Percentiles rank a stretch among this genome's conserved stretches.
These are phyloP conservation scores for Eospalax fontanierii DNA, from an alignment of 2,797 vertebrate genomes.

Conservation along the genomic window DNA sequence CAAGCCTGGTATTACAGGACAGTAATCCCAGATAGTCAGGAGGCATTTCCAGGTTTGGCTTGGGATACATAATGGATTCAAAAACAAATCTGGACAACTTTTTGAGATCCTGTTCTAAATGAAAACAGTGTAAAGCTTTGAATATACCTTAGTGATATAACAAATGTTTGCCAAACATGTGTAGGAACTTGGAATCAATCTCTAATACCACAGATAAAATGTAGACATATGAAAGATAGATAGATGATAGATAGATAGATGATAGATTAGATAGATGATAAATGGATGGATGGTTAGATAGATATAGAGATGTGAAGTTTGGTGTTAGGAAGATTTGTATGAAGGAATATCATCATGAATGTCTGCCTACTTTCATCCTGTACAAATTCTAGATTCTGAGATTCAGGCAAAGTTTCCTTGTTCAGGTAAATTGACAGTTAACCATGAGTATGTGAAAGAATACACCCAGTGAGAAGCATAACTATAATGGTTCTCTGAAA, in stretches of 20 bases:
- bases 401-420: slow-evolving; percentile 4
- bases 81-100: not conserved
- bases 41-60: not conserved
- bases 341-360: not conserved
- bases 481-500: not conserved
- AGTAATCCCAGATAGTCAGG: not conserved
- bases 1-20: not conserved
- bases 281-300: not conserved
- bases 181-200: not conserved
- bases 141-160: not conserved
- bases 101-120: not conserved
- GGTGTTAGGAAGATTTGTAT: slow-evolving; percentile 69
- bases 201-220: not conserved
- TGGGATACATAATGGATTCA: not conserved
- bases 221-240: not conserved
- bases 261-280: not conserved
- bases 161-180: not conserved
- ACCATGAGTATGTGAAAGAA: slow-evolving; percentile 32
- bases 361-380: not conserved
- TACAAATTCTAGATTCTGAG: not conserved
- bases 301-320: not conserved
- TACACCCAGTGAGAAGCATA: not conserved
- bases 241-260: not conserved
- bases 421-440: slow-evolving; percentile 31
- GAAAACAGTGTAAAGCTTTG: not conserved